These are phyloP conservation scores for Bombus fervidus DNA, from an alignment of 1,140 invertebrate genomes.

Conservation along the genomic window DNA sequence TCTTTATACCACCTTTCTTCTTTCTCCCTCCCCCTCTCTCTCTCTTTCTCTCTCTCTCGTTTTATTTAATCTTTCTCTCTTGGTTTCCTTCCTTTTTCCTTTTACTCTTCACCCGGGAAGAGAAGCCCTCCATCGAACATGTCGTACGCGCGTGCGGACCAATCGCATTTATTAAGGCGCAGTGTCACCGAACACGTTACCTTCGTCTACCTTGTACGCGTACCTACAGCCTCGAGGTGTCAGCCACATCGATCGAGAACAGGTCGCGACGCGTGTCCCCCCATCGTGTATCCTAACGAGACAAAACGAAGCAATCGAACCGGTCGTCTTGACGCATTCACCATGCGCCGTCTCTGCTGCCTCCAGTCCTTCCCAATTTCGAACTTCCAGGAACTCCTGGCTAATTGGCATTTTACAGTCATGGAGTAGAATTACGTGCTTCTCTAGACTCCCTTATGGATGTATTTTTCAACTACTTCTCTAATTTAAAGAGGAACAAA, in stretches of 20 bases:
- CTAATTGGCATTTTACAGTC: constrained; percentile 21
- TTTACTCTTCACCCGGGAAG: background rate
- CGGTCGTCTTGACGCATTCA: constrained; percentile 44
- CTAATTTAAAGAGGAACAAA: too few relatives aligned
- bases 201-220: constrained; percentile 65
- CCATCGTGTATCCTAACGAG: constrained; percentile 67
- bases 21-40: background rate
- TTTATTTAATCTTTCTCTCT: background rate
- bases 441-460: background rate
- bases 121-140: constrained; percentile 27
- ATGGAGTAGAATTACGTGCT: background rate
- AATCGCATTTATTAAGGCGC: constrained; percentile 69
- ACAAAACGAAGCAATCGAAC: constrained; percentile 65
- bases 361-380: constrained; percentile 46
- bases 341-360: constrained; percentile 31
- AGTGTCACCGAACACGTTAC: constrained; percentile 65
- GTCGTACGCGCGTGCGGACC: constrained; percentile 63
- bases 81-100: background rate
- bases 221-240: constrained; percentile 62
- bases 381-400: constrained; percentile 32
- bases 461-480: too few relatives aligned
- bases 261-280: constrained; percentile 66
- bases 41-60: background rate
- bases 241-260: constrained; percentile 67
- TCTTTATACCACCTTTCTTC: too few relatives aligned